These are phyloP conservation scores for Agriopis marginaria DNA, from an alignment of 2,888 invertebrate species.

Conservation along the genomic window DNA sequence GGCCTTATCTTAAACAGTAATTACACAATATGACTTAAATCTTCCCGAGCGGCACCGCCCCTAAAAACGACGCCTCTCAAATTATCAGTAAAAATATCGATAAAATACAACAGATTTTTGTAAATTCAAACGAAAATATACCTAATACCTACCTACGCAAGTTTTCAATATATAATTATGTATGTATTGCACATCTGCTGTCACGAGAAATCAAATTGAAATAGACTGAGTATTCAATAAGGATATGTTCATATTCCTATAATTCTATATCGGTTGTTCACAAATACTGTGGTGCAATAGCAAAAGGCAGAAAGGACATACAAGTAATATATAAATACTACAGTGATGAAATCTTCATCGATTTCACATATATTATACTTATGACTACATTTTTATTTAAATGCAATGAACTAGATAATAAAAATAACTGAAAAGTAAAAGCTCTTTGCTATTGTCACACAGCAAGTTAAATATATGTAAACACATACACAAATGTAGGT, in stretches of 20 bases:
- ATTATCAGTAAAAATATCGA: constrained; percentile 81
- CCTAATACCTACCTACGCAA: constrained; percentile 84
- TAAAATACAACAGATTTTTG: constrained; percentile 85
- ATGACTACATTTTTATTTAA: constrained; percentile 77
- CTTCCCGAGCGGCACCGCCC: constrained; percentile 65
- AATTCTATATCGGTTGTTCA: constrained; percentile 76
- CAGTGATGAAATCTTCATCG: constrained; percentile 63
- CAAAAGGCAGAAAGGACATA: constrained; percentile 62
- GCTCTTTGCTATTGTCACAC: constrained; percentile 81
- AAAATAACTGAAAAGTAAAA: constrained; percentile 59
- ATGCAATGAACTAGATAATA: constrained; percentile 77
- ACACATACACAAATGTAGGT: constrained; percentile 74
- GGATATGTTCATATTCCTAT: constrained; percentile 84
- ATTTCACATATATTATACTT: constrained; percentile 66
- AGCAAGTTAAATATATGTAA: constrained; percentile 73
- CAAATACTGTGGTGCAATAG: constrained; percentile 76
- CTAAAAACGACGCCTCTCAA: constrained; percentile 53
- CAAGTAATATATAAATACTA: constrained; percentile 59
- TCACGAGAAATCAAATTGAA: constrained; percentile 77
- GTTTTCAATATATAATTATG: constrained; percentile 63
- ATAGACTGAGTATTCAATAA: constrained; percentile 83
- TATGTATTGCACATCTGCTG: constrained; percentile 84
- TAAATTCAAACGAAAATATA: constrained; percentile 84
- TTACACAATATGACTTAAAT: constrained; percentile 84
- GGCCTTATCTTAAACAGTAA: constrained; percentile 84